Evolutionary conservation across 92 coral and sea anemone species (phyloP).

Genomic region (Palythoa grandis): DNA sequence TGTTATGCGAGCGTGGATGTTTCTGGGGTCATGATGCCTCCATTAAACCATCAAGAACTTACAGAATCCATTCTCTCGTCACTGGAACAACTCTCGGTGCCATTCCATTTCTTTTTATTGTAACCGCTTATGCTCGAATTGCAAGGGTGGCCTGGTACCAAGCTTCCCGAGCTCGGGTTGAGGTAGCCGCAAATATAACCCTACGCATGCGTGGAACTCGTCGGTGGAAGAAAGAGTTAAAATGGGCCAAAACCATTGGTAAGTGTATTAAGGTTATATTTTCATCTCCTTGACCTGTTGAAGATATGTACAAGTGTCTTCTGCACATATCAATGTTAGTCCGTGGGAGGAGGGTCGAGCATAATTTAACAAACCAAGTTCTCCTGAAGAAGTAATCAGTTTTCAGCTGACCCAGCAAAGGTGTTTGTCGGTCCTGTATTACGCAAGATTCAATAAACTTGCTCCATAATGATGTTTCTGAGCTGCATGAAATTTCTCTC

Average conservation of each 20-base stretch:
- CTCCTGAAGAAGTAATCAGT: too few species aligned
- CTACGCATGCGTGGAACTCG: background rate
- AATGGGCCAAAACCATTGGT: conserved; percentile 35
- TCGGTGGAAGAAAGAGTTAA: conserved; percentile 10
- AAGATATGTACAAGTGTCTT: too few species aligned
- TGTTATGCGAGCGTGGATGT: background rate
- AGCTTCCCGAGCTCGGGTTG: background rate
- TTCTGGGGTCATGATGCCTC: background rate
- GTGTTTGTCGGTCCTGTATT: too few species aligned
- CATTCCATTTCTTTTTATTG: background rate
- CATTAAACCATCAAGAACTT: background rate
- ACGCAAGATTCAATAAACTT: too few species aligned
- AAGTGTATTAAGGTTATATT: background rate
- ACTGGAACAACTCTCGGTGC: conserved; percentile 8
- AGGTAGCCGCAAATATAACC: background rate
- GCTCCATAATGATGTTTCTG: background rate
- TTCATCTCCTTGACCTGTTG: too few species aligned
- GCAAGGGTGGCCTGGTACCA: conserved; percentile 37
- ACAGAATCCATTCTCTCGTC: conserved; percentile 16
- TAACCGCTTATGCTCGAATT: conserved; percentile 12
- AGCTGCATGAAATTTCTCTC: too few species aligned
- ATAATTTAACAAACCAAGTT: too few species aligned
- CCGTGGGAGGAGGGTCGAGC: too few species aligned
- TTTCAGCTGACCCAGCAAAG: too few species aligned
- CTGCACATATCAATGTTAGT: too few species aligned